Percentiles rank a stretch among this genome's conserved stretches.
Conservation (phyloP, 2,113 vertebrate species). For the Ailuropoda melanoleuca region DNA sequence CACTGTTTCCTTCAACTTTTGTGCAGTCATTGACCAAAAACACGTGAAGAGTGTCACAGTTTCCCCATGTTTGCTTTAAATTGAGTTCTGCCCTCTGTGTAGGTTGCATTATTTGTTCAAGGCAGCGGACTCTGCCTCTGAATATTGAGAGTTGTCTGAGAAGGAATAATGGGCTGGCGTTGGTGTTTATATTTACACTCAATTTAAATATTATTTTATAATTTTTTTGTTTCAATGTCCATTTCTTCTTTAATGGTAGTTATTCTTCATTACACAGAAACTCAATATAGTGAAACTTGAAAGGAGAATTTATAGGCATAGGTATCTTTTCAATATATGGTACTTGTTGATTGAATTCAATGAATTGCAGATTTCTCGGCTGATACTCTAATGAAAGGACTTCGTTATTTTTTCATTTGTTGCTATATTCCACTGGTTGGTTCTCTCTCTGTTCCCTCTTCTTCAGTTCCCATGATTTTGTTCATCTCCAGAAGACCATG, state of each 20-base stretch:
- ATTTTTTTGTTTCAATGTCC: neutral
- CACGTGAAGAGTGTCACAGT: neutral
- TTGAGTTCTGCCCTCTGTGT: neutral
- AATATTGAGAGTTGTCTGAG: neutral
- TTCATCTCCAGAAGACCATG: neutral
- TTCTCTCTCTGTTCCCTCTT: neutral
- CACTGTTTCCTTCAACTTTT: neutral
- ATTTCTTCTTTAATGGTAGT: slow-evolving; percentile 35
- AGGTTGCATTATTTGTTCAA: neutral
- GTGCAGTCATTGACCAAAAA: neutral
- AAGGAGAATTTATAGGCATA: neutral
- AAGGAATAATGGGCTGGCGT: neutral
- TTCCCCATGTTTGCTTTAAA: neutral
- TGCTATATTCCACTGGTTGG: neutral
- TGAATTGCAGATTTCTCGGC: neutral
- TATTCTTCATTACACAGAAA: neutral
- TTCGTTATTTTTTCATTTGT: neutral
- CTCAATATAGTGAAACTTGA: neutral
- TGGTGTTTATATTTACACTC: slow-evolving; percentile 16
- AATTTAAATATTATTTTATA: slow-evolving; percentile 53
- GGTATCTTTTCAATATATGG: neutral
- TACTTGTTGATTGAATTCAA: neutral
- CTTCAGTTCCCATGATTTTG: neutral
- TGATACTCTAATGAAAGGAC: neutral
- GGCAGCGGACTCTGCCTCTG: neutral